Percentiles rank a stretch among this genome's conserved stretches.
Evolutionary conservation across 2,797 vertebrate species (phyloP).

Genomic region (Octomys mimax): DNA sequence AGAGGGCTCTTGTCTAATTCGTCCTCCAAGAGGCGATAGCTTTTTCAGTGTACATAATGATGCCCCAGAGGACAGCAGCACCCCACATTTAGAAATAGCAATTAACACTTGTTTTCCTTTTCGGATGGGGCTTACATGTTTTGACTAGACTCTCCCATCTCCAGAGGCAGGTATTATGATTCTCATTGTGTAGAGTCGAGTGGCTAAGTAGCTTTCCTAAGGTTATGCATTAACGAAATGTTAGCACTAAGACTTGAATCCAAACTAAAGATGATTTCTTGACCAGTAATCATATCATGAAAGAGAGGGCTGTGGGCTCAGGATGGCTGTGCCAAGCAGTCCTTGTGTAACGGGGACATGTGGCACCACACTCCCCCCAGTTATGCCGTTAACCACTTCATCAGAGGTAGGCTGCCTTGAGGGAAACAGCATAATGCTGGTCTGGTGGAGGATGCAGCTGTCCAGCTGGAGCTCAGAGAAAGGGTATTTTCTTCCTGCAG

Average conservation of each 20-base stretch:
- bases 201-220: background rate
- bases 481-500: background rate
- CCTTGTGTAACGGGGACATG: background rate
- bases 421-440: background rate
- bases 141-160: background rate
- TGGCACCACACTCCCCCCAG: background rate
- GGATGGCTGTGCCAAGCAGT: background rate
- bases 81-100: background rate
- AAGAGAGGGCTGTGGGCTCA: background rate
- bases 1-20: background rate
- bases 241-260: background rate
- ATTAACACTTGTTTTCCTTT: constrained; percentile 21
- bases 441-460: background rate
- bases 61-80: background rate
- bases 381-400: background rate
- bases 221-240: background rate
- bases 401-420: background rate
- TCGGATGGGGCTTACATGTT: background rate
- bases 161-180: background rate
- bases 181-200: background rate
- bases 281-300: background rate
- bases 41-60: constrained; percentile 32
- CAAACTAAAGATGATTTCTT: constrained; percentile 10
- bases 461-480: background rate
- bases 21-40: background rate